These are phyloP conservation scores for Lucilia sericata DNA, from an alignment of 1,140 invertebrate genomes.

Conservation along the genomic window DNA sequence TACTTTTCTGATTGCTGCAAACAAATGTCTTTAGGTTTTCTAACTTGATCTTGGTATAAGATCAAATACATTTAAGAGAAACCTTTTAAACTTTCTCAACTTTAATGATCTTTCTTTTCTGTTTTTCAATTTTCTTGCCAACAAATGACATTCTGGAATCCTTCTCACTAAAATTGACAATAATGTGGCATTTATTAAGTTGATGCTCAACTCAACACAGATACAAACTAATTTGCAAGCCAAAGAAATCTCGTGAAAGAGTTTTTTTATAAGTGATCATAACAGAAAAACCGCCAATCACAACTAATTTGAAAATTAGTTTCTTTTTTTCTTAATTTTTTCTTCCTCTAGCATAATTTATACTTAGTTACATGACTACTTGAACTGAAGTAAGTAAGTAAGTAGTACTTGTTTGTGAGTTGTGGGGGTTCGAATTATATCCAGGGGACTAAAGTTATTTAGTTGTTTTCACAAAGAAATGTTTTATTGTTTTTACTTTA, in stretches of 20 bases:
- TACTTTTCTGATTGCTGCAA: too few species aligned
- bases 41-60: too few species aligned
- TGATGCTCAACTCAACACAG: neutral
- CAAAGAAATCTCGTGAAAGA: neutral
- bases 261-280: neutral
- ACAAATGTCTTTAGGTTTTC: too few species aligned
- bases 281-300: neutral
- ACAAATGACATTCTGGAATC: neutral
- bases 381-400: neutral
- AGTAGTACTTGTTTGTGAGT: neutral
- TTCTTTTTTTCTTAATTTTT: neutral
- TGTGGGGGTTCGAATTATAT: neutral
- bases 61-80: too few species aligned
- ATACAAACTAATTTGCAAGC: neutral
- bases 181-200: neutral
- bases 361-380: neutral
- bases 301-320: constrained; percentile 14
- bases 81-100: too few species aligned
- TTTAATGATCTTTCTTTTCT: neutral
- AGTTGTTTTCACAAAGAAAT: neutral
- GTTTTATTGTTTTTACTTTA: neutral
- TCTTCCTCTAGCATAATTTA: too few species aligned
- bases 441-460: neutral
- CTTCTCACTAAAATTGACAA: neutral
- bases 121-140: neutral